A percentile compares a stretch with the other conserved stretches of the same genome.
These are phyloP conservation scores for Tenthredo scrophulariae DNA, from an alignment of 2,888 invertebrate species.

Conservation along the genomic window DNA sequence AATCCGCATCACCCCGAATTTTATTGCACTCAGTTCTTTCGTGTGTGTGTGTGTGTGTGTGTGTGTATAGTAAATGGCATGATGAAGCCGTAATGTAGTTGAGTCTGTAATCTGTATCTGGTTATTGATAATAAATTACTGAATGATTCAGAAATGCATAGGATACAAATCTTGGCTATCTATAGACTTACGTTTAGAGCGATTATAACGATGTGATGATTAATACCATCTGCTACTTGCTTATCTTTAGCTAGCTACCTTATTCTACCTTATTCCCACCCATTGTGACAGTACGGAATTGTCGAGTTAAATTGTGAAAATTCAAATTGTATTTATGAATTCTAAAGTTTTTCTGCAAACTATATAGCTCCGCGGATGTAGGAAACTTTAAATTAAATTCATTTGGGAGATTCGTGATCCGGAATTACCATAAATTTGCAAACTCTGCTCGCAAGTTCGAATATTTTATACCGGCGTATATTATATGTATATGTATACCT, in stretches of 20 bases:
- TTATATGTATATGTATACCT: background rate
- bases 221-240: background rate
- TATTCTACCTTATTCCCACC: background rate
- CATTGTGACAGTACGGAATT: constrained; percentile 39
- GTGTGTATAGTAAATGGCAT: too few species aligned
- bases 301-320: constrained; percentile 60
- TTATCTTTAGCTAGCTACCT: background rate
- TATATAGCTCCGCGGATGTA: constrained; percentile 61
- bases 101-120: too few species aligned
- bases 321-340: constrained; percentile 73
- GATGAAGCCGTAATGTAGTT: too few species aligned
- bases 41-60: too few species aligned
- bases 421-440: constrained; percentile 74
- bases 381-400: constrained; percentile 74
- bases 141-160: background rate
- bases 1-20: too few species aligned
- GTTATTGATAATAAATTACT: background rate
- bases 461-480: constrained; percentile 46
- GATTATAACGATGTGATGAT: background rate
- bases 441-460: constrained; percentile 60
- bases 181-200: background rate
- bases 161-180: background rate
- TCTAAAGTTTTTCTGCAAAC: constrained; percentile 69
- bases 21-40: too few species aligned
- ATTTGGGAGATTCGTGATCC: constrained; percentile 73